Evolutionary conservation across 2,113 vertebrate species (phyloP).

Genomic region (Parus major): DNA sequence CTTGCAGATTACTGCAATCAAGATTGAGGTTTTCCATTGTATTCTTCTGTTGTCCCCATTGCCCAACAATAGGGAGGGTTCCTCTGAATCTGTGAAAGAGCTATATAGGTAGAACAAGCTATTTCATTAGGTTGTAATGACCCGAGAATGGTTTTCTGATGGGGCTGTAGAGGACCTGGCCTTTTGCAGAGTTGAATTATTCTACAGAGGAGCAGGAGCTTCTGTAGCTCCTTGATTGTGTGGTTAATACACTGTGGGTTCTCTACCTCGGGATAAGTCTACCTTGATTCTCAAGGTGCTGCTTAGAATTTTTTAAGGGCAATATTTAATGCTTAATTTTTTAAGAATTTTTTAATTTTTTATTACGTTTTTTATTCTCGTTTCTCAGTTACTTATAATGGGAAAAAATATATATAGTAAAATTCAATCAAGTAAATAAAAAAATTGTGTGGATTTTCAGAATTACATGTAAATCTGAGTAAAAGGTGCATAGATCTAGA

Average conservation of each 20-base stretch:
- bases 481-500: neutral
- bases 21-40: neutral
- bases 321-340: too few relatives aligned
- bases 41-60: neutral
- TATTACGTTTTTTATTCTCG: neutral
- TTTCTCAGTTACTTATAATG: neutral
- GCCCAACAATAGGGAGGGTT: neutral
- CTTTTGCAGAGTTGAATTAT: neutral
- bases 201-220: neutral
- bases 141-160: neutral
- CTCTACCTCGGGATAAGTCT: neutral
- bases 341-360: too few relatives aligned
- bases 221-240: neutral
- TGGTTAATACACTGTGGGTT: neutral
- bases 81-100: neutral
- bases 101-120: neutral
- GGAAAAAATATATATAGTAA: neutral
- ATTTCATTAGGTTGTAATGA: neutral
- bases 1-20: neutral
- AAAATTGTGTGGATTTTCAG: neutral
- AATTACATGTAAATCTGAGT: neutral
- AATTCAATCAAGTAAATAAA: neutral
- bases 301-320: neutral
- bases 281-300: neutral
- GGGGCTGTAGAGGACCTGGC: neutral